Percentiles rank a stretch among this genome's conserved stretches.
Evolutionary conservation across 2,888 invertebrate genomes (phyloP).

Genomic region (Lottia gigantea): DNA sequence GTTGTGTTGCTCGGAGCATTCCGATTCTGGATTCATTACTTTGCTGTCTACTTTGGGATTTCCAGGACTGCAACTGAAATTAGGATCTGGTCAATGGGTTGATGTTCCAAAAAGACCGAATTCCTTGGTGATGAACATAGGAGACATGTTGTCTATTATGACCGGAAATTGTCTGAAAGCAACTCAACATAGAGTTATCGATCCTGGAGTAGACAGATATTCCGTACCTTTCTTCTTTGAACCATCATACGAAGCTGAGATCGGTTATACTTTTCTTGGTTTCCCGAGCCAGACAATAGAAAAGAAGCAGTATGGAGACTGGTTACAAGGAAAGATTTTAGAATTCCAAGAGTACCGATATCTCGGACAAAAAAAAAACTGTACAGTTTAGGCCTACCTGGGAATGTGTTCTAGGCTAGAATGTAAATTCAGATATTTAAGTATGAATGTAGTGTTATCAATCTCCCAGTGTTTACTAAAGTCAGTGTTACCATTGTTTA

Average conservation of each 20-base stretch:
- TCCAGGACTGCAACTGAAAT: conserved; percentile 43
- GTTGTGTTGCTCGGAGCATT: conserved; percentile 42
- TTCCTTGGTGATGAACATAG: conserved; percentile 52
- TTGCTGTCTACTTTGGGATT: conserved; percentile 42
- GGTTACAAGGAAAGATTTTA: background rate
- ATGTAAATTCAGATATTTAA: too few relatives aligned
- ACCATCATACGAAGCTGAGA: conserved; percentile 44
- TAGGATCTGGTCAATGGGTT: conserved; percentile 39
- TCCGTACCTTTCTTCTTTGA: conserved; percentile 53
- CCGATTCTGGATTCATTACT: conserved; percentile 48
- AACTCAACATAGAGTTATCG: conserved; percentile 48
- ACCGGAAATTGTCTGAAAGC: conserved; percentile 48
- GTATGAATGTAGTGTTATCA: too few relatives aligned
- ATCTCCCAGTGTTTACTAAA: too few relatives aligned
- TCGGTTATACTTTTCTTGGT: conserved; percentile 16
- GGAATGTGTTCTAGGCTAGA: too few relatives aligned
- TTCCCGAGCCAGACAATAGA: background rate
- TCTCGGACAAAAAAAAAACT: background rate
- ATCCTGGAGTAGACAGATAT: conserved; percentile 42
- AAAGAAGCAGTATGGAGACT: background rate
- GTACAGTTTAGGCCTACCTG: too few relatives aligned
- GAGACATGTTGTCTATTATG: conserved; percentile 46
- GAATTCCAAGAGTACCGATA: background rate
- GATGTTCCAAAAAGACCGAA: conserved; percentile 39
- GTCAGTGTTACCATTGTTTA: too few relatives aligned